Base-by-base conservation (phyloP, 2,888 invertebrate species). In the Zele albiditarsus region DNA sequence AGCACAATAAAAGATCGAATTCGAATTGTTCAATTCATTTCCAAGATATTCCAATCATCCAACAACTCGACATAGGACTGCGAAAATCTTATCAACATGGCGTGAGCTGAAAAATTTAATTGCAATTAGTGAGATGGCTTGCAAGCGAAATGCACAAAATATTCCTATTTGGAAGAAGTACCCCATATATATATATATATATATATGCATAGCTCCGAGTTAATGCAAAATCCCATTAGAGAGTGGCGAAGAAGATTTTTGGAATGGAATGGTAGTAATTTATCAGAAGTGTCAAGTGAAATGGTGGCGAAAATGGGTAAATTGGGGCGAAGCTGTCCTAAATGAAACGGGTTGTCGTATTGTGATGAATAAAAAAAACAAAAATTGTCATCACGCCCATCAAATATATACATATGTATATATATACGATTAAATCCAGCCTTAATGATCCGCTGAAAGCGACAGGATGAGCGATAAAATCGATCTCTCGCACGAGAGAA, bases 401-500 rank as follows among this genome's bases (percentile, higher is more conserved):
- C 53, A 53, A 53, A 53, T 53, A 8, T 53, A 53, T 53, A 53
- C 20, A 53, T 53, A 23, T 20, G 38, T 38, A 53, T 53, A 53
- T 53, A 31, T 33, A 67, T 58, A 60, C 58, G 73, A 72, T 76
- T 77, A 53, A 78, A 77, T 68, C 31, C 31, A 60, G 70, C 69
- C 58, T 71, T 74, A 80, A 77, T 77, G 75, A 76, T 77, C 78
- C 73, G n/a, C 74, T 67, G 46, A 25, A 28, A 58, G 31, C 33
- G 63, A 63, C 33, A 63, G 33, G 72, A 67, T 65, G 73, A 78
- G 74, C 77, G 80, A 82, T 81, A 81, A 82, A 79, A 82, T 82
- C 81, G 75, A 82, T 82, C 74, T 79, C 77, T 71, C 69, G 69
- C 77, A 75, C 71, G 75, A 73, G 53, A 53, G 10, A 53, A 2